Conservation (phyloP, 2,113 vertebrate species). For the Gopherus flavomarginatus region DNA sequence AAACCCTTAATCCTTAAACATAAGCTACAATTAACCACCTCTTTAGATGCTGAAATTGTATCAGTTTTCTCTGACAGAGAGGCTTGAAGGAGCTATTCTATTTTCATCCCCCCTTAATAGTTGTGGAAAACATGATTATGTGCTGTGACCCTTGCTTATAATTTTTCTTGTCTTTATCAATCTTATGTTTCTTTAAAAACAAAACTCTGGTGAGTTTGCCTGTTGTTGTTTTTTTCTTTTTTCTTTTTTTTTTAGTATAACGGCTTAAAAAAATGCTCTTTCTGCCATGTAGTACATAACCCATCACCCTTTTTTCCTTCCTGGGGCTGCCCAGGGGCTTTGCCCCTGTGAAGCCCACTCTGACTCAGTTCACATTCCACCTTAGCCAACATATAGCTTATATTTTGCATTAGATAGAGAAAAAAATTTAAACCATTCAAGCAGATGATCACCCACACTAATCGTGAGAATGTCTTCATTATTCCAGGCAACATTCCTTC, state of each 20-base stretch:
- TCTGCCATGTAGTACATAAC: background rate
- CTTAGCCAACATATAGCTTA: background rate
- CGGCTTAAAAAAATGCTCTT: background rate
- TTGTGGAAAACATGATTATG: background rate
- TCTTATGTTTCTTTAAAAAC: background rate
- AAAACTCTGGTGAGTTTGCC: background rate
- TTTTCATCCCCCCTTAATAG: background rate
- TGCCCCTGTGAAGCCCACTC: background rate
- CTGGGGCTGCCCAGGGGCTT: background rate
- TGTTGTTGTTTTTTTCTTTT: background rate
- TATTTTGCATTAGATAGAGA: background rate
- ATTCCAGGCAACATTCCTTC: background rate
- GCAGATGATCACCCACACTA: background rate
- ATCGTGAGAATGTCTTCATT: background rate
- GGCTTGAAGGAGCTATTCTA: background rate
- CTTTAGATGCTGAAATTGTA: background rate
- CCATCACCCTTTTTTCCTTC: background rate
- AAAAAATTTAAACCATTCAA: background rate
- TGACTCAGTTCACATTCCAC: background rate
- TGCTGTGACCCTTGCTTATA: background rate
- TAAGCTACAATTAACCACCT: background rate
- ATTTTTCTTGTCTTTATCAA: background rate
- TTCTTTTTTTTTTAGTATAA: background rate
- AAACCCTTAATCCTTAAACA: no score
- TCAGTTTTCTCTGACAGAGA: background rate